Conservation (phyloP, 2,797 vertebrate species). For the Molossus alvarezi region DNA sequence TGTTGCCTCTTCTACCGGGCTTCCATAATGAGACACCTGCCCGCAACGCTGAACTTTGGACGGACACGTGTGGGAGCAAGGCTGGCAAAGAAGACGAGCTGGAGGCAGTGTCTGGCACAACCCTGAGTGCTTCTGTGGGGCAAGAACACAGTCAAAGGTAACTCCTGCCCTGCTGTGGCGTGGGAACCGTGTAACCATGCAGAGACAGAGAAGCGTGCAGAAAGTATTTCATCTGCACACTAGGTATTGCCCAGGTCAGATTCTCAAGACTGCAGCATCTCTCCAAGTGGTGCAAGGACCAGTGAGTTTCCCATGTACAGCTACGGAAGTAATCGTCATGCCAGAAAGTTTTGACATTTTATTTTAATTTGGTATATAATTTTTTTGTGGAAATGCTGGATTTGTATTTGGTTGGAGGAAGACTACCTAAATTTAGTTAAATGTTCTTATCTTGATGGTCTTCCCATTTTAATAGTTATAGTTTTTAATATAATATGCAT, state of each 20-base stretch:
- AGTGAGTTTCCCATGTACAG: background rate
- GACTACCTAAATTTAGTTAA: slow-evolving; percentile 42
- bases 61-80: background rate
- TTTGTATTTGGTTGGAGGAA: slow-evolving; percentile 8
- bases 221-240: background rate
- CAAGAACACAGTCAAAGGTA: background rate
- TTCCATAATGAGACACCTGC: background rate
- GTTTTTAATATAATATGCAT: background rate
- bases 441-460: background rate
- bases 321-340: background rate
- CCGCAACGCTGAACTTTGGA: background rate
- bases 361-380: background rate
- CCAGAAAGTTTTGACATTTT: slow-evolving; percentile 5
- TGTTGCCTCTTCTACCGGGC: background rate
- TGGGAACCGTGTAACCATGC: background rate
- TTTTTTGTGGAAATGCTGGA: slow-evolving; percentile 48
- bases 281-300: background rate
- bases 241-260: background rate
- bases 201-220: background rate
- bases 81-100: background rate
- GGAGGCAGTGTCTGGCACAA: background rate
- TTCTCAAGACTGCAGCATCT: background rate
- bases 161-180: too few species aligned
- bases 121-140: background rate
- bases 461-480: background rate